Base-by-base conservation (phyloP, 1,140 invertebrate genomes). In the Drosophila guanche region DNA sequence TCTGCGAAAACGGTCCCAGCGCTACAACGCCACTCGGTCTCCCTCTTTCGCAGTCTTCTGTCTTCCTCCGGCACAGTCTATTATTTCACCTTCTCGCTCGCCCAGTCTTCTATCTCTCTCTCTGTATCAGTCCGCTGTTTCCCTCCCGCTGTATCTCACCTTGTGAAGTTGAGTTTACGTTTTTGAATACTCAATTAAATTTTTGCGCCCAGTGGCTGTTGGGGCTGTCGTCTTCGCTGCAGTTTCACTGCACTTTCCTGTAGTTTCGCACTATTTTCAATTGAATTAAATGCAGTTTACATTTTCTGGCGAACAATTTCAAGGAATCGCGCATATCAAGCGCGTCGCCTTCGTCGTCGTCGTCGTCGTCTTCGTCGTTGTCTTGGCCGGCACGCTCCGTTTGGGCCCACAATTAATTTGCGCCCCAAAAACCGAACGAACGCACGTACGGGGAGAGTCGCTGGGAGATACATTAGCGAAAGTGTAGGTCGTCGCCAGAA, bases 301-400 rank as follows among this genome's bases (percentile, higher is more conserved):
- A 88, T 78, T 83, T 90, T 90, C 88, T 85, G 80, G 88, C 81
- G 89, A 90, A 84, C 85, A 90, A 90, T 90, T 90, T 90, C 89
- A 90, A 90, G 89, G 89, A 90, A 90, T 90, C 80, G 89, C 86
- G 89, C 89, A 90, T 90, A 90, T 90, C 89, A 90, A 90, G 89
- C 89, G 89, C 89, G 85, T 89, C 89, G 81, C 74, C 81, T 81
- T 90, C 89, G 76, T 65, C 71, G 59, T 79, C 89, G 85, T 89
- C 89, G 77, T 77, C 81, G 81, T 89, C 85, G 72, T 65, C 81
- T 79, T 89, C 89, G 76, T 65, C 71, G 66, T 84, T 37, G 10
- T 37, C 33, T 37, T 37, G 33, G 33, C 4, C 80, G 89, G 89
- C 89, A 90, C 89, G 89, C 89, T 90, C 89, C 89, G 89, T 90